These are phyloP conservation scores for Chaunax sp. DNA, from an alignment of 2,797 vertebrate species.

Conservation along the genomic window DNA sequence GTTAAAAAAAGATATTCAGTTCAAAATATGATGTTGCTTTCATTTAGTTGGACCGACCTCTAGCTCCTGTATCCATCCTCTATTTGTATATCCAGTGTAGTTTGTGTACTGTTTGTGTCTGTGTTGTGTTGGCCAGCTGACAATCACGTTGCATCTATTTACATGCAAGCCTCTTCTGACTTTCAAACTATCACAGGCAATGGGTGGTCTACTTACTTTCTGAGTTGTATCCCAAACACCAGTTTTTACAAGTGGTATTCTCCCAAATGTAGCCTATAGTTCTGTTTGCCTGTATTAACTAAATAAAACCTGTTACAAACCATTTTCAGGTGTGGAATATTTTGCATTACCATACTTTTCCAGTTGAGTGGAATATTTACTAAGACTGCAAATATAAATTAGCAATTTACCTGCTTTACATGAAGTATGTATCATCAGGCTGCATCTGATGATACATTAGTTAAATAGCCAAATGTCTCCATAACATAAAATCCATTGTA, in stretches of 20 bases:
- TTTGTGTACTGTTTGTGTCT: neutral
- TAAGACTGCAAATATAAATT: too few relatives aligned
- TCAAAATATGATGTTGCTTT: neutral
- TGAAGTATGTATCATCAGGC: too few relatives aligned
- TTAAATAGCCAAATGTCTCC: too few relatives aligned
- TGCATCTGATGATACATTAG: too few relatives aligned
- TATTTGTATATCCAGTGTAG: neutral
- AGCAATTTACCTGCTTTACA: too few relatives aligned
- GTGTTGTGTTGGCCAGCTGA: neutral
- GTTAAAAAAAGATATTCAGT: neutral
- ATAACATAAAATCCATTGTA: too few relatives aligned
- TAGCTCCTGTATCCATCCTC: neutral
- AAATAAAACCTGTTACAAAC: neutral
- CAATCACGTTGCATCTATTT: neutral
- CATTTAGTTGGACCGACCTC: neutral
- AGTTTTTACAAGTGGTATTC: constrained; percentile 21
- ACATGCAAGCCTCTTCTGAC: neutral
- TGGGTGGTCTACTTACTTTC: constrained; percentile 36
- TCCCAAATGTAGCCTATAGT: neutral
- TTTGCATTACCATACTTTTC: too few relatives aligned
- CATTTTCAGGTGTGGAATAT: too few relatives aligned
- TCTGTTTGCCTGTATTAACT: neutral
- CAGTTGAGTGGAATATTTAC: too few relatives aligned
- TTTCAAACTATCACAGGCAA: constrained; percentile 19
- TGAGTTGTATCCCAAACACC: neutral